Conservation (phyloP, 2,797 vertebrate species). For the Erethizon dorsatum region DNA sequence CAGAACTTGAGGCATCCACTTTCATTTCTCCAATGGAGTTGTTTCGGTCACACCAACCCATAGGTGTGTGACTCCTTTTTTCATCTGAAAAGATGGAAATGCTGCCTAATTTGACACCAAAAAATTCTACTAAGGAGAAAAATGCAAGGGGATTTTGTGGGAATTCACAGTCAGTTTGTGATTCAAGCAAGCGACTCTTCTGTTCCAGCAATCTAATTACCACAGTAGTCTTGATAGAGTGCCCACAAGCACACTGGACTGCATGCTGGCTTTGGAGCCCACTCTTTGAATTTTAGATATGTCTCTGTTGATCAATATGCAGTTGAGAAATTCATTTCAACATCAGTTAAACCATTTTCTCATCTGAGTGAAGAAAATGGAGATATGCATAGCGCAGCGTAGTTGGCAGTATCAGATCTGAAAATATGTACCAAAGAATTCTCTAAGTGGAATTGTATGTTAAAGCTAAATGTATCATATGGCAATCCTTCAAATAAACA, state of each 20-base stretch:
- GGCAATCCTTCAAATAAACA: background rate
- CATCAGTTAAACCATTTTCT: background rate
- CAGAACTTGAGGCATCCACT: background rate
- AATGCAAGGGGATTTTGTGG: background rate
- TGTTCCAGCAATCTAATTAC: background rate
- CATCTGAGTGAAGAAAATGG: background rate
- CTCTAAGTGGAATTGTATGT: background rate
- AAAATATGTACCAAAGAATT: background rate
- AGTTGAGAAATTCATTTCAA: conserved; percentile 43
- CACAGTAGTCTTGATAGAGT: background rate
- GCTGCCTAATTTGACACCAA: background rate
- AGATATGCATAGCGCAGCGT: background rate
- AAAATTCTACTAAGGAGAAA: background rate
- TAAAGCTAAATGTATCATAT: background rate
- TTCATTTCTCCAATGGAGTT: background rate
- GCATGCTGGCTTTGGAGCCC: background rate
- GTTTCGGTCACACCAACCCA: background rate
- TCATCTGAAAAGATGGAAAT: background rate
- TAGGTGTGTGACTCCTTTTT: background rate
- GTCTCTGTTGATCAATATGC: background rate
- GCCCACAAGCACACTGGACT: rapidly evolving
- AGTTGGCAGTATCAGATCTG: background rate
- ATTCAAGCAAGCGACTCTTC: background rate
- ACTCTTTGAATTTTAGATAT: background rate
- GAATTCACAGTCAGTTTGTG: background rate